These are phyloP conservation scores for Sorex fumeus DNA, from an alignment of 2,113 vertebrate genomes.

Conservation along the genomic window DNA sequence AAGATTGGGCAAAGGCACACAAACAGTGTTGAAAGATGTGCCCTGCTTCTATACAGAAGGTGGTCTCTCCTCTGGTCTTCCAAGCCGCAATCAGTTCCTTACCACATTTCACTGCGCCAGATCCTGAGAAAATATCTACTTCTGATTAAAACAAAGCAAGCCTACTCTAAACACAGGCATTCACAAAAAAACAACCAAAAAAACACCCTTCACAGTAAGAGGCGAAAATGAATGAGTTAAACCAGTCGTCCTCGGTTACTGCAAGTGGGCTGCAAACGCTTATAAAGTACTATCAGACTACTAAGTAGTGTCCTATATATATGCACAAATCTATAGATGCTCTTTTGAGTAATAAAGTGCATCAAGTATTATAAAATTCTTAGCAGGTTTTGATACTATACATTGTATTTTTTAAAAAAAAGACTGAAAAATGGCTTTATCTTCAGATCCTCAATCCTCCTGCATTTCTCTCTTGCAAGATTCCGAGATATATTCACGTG, in stretches of 20 bases:
- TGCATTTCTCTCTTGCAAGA: background rate
- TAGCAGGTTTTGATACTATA: background rate
- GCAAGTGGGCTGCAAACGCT: background rate
- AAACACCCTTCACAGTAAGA: background rate
- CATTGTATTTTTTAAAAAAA: background rate
- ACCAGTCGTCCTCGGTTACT: background rate
- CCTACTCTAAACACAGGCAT: background rate
- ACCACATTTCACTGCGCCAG: background rate
- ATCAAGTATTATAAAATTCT: background rate
- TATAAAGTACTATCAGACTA: background rate
- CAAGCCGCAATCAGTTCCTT: background rate
- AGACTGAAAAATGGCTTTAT: background rate
- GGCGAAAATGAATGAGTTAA: slow-evolving; percentile 10
- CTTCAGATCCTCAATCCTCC: background rate
- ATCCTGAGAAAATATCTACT: slow-evolving; percentile 25
- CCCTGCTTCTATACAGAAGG: background rate
- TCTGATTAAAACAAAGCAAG: slow-evolving; percentile 24
- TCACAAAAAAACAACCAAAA: too few species aligned
- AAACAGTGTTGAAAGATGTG: background rate
- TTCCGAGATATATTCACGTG: background rate
- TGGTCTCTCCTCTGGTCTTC: background rate
- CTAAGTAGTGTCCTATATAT: background rate
- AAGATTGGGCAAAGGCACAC: background rate
- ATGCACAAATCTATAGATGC: background rate
- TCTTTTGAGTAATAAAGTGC: background rate